Evolutionary conservation across 2,113 vertebrate genomes (phyloP), one percentile per base, ranked within the genome.

Genomic region (Esox niger): DNA sequence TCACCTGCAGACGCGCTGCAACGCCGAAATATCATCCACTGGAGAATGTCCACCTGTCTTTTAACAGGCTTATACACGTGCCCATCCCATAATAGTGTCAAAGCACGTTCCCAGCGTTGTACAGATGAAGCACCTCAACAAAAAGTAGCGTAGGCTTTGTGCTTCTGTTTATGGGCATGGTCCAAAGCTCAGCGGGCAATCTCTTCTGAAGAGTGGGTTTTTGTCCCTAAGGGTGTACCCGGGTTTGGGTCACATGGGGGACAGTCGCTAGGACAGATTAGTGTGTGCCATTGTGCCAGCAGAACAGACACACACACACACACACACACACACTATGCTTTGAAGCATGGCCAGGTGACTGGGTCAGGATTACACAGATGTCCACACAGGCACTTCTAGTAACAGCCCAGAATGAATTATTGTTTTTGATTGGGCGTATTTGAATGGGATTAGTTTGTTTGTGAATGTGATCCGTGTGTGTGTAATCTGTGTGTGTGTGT

Each of bases 31-130:
- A n/a, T n/a, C 60, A 71, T 67, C 64, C 38, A 21, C 55, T n/a
- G n/a, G n/a, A n/a, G n/a, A n/a, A n/a, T n/a, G n/a, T n/a, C n/a
- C n/a, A n/a, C n/a, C n/a, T n/a, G n/a, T 62, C 74, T 75, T n/a
- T n/a, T n/a, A n/a, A n/a, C n/a, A n/a, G n/a, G 87, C 62, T 82
- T 83, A 84, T 85, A 84, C 79, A 86, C n/a, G 6, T 87, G 83
- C 88, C 86, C 81, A 80, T 82, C 80, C 80, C 80, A 79, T 85
- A 86, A 86, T 88, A 80, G 80, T 87, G 87, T 85, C 80, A 71
- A 73, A 68, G 73, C 65, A 30, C 11, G 86, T 87, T 84, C 71
- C 84, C 80, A 56, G 71, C 82, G 70, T 64, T 66, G 77, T 79
- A 62, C 76, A 79, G 71, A n/a, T n/a, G n/a, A 73, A 79, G 75